phyloP scores from a whole-genome alignment of 2,113 vertebrate species.

The Suncus etruscus region DNA sequence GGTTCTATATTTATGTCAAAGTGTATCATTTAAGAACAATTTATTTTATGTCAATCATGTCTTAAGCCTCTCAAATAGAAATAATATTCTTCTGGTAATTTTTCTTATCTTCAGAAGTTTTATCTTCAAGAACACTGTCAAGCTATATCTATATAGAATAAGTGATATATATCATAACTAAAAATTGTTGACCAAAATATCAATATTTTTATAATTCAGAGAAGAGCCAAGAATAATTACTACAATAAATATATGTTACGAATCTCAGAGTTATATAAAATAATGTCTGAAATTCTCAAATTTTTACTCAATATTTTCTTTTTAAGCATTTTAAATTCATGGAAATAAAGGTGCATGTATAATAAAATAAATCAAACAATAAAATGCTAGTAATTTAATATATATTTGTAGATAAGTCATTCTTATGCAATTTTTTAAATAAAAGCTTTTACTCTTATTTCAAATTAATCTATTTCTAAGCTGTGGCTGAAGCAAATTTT shows the following conservation, averaged over 20 bases:
- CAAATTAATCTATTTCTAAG: too few species aligned
- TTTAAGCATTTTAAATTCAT: slow-evolving; percentile 1
- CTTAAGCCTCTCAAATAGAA: background rate
- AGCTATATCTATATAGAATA: background rate
- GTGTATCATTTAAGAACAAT: background rate
- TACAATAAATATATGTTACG: too few species aligned
- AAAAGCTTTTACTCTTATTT: background rate
- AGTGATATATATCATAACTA: background rate
- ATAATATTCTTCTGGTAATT: background rate
- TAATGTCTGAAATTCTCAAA: background rate
- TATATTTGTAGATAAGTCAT: slow-evolving; percentile 4
- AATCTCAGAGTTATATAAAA: too few species aligned
- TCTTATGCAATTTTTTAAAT: slow-evolving; percentile 37
- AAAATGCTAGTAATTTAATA: slow-evolving; percentile 4
- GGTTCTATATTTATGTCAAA: slow-evolving; percentile 11
- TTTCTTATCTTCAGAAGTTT: slow-evolving; percentile 25
- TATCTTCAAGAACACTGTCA: background rate
- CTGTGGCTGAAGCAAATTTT: too few species aligned
- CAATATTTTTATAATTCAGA: slow-evolving; percentile 34
- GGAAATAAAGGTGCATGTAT: background rate
- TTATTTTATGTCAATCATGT: slow-evolving; percentile 10
- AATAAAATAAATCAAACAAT: background rate
- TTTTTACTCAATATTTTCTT: slow-evolving; percentile 12
- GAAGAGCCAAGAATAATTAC: background rate
- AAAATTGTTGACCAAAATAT: background rate